These are phyloP conservation scores for Andrena minutula DNA, from an alignment of 2,888 invertebrate species.

Conservation along the genomic window DNA sequence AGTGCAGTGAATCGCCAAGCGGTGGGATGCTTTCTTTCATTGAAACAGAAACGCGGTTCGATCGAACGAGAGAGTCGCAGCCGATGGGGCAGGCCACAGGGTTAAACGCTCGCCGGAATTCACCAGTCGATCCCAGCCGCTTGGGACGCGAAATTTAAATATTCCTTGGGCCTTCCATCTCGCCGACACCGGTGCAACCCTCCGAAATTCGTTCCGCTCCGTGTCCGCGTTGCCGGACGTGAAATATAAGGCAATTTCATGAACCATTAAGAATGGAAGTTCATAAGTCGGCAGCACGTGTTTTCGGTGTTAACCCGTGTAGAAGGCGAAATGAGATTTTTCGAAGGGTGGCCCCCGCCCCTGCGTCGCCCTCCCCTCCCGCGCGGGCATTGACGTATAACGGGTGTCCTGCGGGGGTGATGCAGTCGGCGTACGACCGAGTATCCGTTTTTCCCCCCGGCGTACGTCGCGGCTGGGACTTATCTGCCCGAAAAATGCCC, in stretches of 20 bases:
- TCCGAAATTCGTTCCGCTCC: constrained; percentile 71
- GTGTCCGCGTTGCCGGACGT: constrained; percentile 73
- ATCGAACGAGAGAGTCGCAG: not conserved
- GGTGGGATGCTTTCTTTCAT: not conserved
- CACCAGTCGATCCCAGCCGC: not conserved
- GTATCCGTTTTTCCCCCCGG: constrained; percentile 46
- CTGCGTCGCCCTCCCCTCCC: constrained; percentile 3
- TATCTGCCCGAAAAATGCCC: constrained; percentile 48
- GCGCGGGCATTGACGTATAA: constrained; percentile 70
- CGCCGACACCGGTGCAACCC: constrained; percentile 39
- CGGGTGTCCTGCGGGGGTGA: constrained; percentile 63
- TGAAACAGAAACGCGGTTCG: not conserved
- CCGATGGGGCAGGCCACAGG: not conserved
- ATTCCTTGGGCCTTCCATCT: constrained; percentile 27
- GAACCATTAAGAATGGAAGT: constrained; percentile 81
- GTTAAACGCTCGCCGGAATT: constrained; percentile 19
- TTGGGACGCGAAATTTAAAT: constrained; percentile 53
- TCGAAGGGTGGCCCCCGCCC: constrained; percentile 68
- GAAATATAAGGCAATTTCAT: constrained; percentile 82
- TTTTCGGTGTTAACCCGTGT: constrained; percentile 81
- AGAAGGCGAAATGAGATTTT: constrained; percentile 81
- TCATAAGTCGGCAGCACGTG: constrained; percentile 81
- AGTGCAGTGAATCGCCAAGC: too few species aligned
- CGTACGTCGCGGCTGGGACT: constrained; percentile 18
- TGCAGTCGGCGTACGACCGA: constrained; percentile 20